Base-by-base conservation (phyloP, 2,888 invertebrate species). In the Sminthurinus aureus region DNA sequence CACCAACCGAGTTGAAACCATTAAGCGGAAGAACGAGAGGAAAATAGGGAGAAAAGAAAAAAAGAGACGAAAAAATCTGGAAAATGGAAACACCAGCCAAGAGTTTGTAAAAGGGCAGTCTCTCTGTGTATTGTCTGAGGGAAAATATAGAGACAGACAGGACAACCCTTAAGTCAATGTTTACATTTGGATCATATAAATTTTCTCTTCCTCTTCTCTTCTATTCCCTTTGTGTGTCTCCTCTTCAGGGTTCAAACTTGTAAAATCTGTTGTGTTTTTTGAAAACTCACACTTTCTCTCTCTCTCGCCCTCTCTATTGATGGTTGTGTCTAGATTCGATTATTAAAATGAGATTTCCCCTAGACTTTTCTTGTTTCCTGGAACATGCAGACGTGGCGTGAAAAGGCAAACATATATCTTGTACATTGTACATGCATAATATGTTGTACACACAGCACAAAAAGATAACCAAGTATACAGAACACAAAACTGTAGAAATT, bases 291-390 rank as follows among this genome's bases (percentile, higher is more conserved):
- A 22, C 69, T 69, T 20, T 18, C 69, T 69, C 20, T 69, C 69
- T 18, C 69, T 69, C 20, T 69, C 69, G 1, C 3, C n/a, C 64
- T n/a, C 3, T 18, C 9, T n/a, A 18, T 9, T 64, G 9, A 3
- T 64, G 64, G 15, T 64, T 15, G 18, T 64, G 64, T 51, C 20
- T 26, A 71, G 80, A 80, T 80, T 80, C 80, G 80, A 80, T 80
- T 80, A 80, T 80, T 80, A 80, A 80, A 80, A 80, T 80, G 51
- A 73, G 67, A 73, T 80, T 71, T 51, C 22, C 79, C 26, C 73
- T 38, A 38, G 38, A 38, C 38, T 38, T 38, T 38, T 38, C 38
- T 38, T 38, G 1, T 38, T 71, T 12, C 22, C 24, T 69, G 69
- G 38, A 38, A 6, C 38, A 38, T 38, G 38, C 38, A 38, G 38